Percentiles rank a stretch among this genome's conserved stretches.
Conservation (phyloP, 92 coral and sea anemone genomes). For the Epizoanthus rinbou region DNA sequence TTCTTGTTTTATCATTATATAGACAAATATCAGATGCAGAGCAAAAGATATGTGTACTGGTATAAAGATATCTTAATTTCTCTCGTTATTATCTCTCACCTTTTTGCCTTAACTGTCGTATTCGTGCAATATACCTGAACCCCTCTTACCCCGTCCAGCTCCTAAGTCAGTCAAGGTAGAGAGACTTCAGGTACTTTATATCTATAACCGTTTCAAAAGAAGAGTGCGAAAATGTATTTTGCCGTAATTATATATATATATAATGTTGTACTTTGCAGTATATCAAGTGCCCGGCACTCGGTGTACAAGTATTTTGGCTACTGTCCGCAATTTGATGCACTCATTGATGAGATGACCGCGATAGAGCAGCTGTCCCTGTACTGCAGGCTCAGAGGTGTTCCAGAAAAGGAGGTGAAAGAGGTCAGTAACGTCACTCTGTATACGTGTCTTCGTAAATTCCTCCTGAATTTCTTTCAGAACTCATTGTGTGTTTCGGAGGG, state of each 20-base stretch:
- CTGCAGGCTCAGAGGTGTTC: slow-evolving; percentile 95
- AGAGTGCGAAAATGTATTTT: background rate
- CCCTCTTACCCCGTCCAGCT: too few species aligned
- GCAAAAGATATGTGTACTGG: too few species aligned
- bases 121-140: too few species aligned
- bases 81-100: too few species aligned
- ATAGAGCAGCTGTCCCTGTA: slow-evolving; percentile 85
- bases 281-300: slow-evolving; percentile 55
- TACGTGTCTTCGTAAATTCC: too few species aligned
- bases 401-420: slow-evolving; percentile 79
- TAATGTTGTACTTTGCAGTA: slow-evolving; percentile 27
- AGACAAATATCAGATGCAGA: background rate
- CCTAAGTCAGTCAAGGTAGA: too few species aligned
- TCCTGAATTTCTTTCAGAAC: too few species aligned
- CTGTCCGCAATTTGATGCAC: slow-evolving; percentile 99
- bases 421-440: slow-evolving; percentile 44
- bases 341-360: slow-evolving; percentile 94
- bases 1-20: background rate
- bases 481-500: background rate
- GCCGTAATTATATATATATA: background rate
- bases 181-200: too few species aligned
- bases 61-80: too few species aligned
- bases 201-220: too few species aligned
- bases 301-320: slow-evolving; percentile 95
- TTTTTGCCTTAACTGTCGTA: too few species aligned